phyloP scores from a whole-genome alignment of 2,888 invertebrate genomes.

The Tethea ocularis region DNA sequence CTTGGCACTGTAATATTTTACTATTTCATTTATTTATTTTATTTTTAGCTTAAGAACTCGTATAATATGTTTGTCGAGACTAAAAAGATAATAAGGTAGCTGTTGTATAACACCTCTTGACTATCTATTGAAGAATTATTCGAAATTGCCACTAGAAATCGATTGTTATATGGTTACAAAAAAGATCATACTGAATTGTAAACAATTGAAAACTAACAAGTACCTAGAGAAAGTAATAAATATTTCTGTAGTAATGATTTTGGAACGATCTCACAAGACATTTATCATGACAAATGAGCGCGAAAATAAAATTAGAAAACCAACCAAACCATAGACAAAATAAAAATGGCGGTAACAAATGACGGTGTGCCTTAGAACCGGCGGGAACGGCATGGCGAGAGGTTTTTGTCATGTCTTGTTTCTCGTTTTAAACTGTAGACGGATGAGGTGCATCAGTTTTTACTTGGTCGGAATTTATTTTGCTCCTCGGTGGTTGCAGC shows the following conservation, averaged over 20 bases:
- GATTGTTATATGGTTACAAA: too few relatives aligned
- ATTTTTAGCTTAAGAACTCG: not conserved
- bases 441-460: slow-evolving; percentile 73
- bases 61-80: too few relatives aligned
- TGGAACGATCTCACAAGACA: slow-evolving; percentile 7
- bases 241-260: not conserved
- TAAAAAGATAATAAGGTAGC: too few relatives aligned
- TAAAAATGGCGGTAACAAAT: slow-evolving; percentile 57
- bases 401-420: slow-evolving; percentile 52
- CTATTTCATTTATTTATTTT: not conserved
- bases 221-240: not conserved
- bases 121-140: too few relatives aligned
- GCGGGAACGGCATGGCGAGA: slow-evolving; percentile 37
- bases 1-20: not conserved
- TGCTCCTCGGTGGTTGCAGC: slow-evolving; percentile 35
- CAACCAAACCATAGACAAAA: slow-evolving; percentile 53
- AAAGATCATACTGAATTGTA: too few relatives aligned
- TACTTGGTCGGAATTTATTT: slow-evolving; percentile 62
- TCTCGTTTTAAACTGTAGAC: slow-evolving; percentile 62
- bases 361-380: slow-evolving; percentile 48
- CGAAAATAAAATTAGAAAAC: slow-evolving; percentile 22
- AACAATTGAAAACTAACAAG: not conserved
- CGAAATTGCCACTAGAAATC: too few relatives aligned
- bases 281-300: slow-evolving; percentile 10
- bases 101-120: too few relatives aligned